Evolutionary conservation across 2,888 invertebrate genomes (phyloP).

Genomic region (Dendrolimus pini): DNA sequence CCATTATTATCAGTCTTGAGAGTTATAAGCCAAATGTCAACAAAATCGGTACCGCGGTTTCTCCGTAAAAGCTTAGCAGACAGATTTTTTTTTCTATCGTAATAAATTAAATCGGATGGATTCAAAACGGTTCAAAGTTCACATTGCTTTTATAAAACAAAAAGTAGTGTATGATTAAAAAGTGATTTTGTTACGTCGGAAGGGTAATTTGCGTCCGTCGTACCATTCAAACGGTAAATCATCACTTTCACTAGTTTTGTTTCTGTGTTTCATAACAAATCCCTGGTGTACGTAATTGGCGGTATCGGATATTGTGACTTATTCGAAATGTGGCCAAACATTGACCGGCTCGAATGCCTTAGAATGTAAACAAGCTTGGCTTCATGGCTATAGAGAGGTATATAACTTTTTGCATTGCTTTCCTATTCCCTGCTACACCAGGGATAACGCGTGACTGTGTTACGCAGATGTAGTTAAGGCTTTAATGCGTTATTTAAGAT

Average conservation of each 20-base stretch:
- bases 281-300: conserved; percentile 27
- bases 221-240: conserved; percentile 35
- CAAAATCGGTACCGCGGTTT: too few relatives aligned
- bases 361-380: too few relatives aligned
- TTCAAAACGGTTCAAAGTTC: background rate
- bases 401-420: too few relatives aligned
- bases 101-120: background rate
- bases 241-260: conserved; percentile 39
- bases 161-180: conserved; percentile 29
- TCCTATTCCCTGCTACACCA: too few relatives aligned
- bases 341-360: background rate
- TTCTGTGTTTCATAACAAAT: conserved; percentile 33
- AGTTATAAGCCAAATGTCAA: too few relatives aligned
- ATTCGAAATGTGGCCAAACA: conserved; percentile 7
- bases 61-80: too few relatives aligned
- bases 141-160: background rate
- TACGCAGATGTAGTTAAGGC: too few relatives aligned
- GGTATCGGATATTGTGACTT: conserved; percentile 28
- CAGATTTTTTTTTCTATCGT: background rate
- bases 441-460: too few relatives aligned
- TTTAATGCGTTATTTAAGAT: too few relatives aligned
- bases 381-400: too few relatives aligned
- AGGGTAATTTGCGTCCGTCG: conserved; percentile 26
- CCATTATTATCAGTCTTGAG: too few relatives aligned
- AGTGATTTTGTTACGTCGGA: conserved; percentile 29